Base-by-base conservation (phyloP, 2,888 invertebrate species). In the Diploptera punctata region DNA sequence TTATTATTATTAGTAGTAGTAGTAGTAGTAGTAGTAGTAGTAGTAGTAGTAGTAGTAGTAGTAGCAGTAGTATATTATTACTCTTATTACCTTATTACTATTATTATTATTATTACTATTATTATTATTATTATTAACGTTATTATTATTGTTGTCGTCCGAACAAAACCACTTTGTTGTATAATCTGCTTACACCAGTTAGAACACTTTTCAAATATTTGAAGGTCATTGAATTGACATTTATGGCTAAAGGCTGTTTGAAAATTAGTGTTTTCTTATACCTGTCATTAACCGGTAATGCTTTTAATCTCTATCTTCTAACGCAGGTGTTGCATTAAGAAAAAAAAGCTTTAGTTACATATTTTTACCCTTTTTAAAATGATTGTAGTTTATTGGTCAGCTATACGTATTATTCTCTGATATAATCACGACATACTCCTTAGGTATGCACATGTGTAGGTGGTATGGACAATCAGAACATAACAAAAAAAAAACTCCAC, bases 361-460 rank as follows among this genome's bases (percentile, higher is more conserved):
- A 16, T 57, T 7, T 57, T 57, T 33, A 33, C 33, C 33, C 7
- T 33, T n/a, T 57, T 16, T 13, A 24, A 57, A 57, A 29, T 29
- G 57, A 2, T 57, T n/a, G 29, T 31, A 16, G 16, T 31, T 29
- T 57, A 29, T 24, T 31, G 29, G 29, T 31, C 57, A 57, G 57
- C 57, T 29, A 13, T 57, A 29, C n/a, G 29, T n/a, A 57, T 57
- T 29, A 19, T 29, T 2, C 54, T 10, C 33, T 33, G 65, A 65
- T 65, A 47, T 13, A 21, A 65, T 65, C 65, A 26, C 65, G n/a
- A 47, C 7, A 18, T 18, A 26, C 24, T 19, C n/a, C 24, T 7
- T 7, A 47, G 44, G 47, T 65, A 47, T 47, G 65, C 65, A 26
- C 47, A 47, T 44, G 65, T 47, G 65, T 65, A 65, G 44, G 43